phyloP scores from a whole-genome alignment of 2,888 invertebrate species.

The Ochlodes sylvanus region DNA sequence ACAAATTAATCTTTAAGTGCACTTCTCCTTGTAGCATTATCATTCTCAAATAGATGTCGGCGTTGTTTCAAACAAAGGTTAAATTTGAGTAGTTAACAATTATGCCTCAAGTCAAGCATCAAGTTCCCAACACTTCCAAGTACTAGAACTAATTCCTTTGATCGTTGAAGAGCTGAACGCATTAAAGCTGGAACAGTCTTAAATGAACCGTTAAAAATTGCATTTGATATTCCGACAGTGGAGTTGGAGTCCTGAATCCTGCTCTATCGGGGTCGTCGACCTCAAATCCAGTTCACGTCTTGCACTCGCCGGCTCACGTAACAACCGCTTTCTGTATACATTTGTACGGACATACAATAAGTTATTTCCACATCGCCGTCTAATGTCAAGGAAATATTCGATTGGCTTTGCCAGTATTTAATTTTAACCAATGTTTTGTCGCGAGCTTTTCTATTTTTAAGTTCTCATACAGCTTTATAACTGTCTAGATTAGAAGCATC shows the following conservation, averaged over 20 bases:
- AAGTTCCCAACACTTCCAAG: neutral
- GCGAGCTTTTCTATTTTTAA: neutral
- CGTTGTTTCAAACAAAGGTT: neutral
- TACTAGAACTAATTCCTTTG: neutral
- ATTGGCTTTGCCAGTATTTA: conserved; percentile 27
- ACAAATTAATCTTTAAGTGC: neutral
- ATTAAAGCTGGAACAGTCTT: conserved; percentile 25
- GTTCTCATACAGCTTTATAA: neutral
- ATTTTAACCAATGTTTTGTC: conserved; percentile 30
- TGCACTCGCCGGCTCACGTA: conserved; percentile 78
- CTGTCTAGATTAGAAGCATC: too few relatives aligned
- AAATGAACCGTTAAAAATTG: conserved; percentile 45
- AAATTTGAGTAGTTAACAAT: too few relatives aligned
- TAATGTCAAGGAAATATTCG: conserved; percentile 35
- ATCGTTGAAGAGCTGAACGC: neutral
- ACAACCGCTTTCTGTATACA: conserved; percentile 72
- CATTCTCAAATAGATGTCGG: neutral
- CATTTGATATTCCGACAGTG: conserved; percentile 71
- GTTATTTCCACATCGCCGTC: conserved; percentile 29
- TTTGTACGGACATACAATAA: conserved; percentile 35
- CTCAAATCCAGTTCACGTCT: conserved; percentile 81
- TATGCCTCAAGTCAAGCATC: too few relatives aligned
- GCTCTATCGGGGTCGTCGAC: conserved; percentile 74
- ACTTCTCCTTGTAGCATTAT: too few relatives aligned
- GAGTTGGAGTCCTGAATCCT: conserved; percentile 77